These are phyloP conservation scores for Zaprionus inermis DNA, from an alignment of 1,140 invertebrate genomes.

Conservation along the genomic window DNA sequence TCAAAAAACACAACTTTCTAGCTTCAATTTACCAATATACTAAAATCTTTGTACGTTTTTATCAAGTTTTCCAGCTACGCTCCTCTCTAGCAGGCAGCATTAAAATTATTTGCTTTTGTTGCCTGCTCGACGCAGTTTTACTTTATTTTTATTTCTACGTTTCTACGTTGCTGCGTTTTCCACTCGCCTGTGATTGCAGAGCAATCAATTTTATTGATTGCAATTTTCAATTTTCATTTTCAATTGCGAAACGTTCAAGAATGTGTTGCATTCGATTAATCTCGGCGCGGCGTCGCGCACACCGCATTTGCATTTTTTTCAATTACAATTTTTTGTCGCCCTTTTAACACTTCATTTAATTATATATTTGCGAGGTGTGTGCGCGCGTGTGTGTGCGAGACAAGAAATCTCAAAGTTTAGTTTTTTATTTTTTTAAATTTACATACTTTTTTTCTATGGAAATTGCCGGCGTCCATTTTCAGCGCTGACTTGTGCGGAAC, in stretches of 20 bases:
- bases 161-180: constrained; percentile 13
- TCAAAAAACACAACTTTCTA: not conserved
- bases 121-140: constrained; percentile 2
- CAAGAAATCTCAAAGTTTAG: not conserved
- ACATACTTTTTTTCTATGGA: constrained; percentile 73
- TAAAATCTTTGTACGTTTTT: not conserved
- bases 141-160: constrained; percentile 15
- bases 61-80: not conserved
- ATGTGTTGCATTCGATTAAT: constrained; percentile 27
- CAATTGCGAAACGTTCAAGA: constrained; percentile 35
- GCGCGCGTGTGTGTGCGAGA: not conserved
- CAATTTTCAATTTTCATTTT: constrained; percentile 49
- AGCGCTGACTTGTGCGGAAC: constrained; percentile 67
- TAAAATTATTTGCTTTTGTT: constrained; percentile 24
- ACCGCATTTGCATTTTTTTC: constrained; percentile 18
- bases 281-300: not conserved
- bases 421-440: constrained; percentile 15
- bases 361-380: constrained; percentile 9
- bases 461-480: constrained; percentile 72
- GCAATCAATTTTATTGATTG: constrained; percentile 77
- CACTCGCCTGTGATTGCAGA: constrained; percentile 5
- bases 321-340: constrained; percentile 18
- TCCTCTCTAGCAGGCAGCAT: not conserved
- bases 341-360: constrained; percentile 46
- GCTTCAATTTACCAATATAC: not conserved